phyloP scores from a whole-genome alignment of 1,140 invertebrate genomes.

The Chlorops oryzae region DNA sequence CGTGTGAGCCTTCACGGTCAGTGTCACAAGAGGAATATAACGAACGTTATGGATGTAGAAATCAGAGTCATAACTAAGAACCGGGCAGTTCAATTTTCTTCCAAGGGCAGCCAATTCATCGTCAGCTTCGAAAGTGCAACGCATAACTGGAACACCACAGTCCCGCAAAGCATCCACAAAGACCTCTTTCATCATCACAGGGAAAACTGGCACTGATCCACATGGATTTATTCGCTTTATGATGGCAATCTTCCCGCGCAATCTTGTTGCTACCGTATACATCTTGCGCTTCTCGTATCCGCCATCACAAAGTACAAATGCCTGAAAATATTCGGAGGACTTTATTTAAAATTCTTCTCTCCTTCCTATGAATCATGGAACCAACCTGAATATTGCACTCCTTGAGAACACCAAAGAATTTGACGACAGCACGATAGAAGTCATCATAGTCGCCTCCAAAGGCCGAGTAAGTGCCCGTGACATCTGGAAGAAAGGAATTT shows the following conservation, averaged over 20 bases:
- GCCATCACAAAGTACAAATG: constrained; percentile 79
- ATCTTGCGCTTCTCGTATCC: constrained; percentile 71
- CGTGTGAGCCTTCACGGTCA: constrained; percentile 50
- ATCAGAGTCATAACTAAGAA: constrained; percentile 86
- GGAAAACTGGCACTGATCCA: constrained; percentile 56
- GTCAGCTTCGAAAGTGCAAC: constrained; percentile 83
- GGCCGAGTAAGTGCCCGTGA: constrained; percentile 57
- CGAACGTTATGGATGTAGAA: constrained; percentile 80
- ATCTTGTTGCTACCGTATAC: constrained; percentile 58
- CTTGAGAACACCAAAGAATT: constrained; percentile 66
- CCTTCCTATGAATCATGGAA: no score
- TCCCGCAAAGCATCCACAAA: constrained; percentile 63
- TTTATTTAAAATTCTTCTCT: no score
- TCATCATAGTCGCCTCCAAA: constrained; percentile 86
- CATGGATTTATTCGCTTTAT: constrained; percentile 50
- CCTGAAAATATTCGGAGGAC: no score
- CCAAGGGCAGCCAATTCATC: constrained; percentile 73
- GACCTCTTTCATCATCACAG: constrained; percentile 62
- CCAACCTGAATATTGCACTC: constrained; percentile 70
- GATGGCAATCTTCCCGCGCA: constrained; percentile 57
- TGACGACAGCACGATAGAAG: constrained; percentile 56
- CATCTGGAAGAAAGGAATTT: no score
- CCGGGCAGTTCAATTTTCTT: constrained; percentile 68
- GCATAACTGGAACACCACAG: constrained; percentile 58
- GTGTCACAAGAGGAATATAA: constrained; percentile 71